phyloP scores from a whole-genome alignment of 2,113 vertebrate species.

The Myanophis thanlyinensis region DNA sequence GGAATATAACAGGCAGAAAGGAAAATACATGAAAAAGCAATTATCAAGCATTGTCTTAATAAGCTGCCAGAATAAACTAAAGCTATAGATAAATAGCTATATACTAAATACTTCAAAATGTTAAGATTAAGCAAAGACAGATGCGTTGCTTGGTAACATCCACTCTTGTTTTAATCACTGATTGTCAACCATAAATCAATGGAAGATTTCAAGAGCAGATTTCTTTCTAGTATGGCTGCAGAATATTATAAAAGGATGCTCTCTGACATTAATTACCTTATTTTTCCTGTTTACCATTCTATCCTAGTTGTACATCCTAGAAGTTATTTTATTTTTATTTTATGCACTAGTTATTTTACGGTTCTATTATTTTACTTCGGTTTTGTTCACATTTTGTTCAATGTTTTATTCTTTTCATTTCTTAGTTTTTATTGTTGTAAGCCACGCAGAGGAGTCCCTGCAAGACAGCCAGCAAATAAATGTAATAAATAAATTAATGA shows the following conservation, averaged over 20 bases:
- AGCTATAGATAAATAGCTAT: neutral
- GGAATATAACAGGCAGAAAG: neutral
- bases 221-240: neutral
- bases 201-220: neutral
- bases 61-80: slow-evolving; percentile 10
- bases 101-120: neutral
- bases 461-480: neutral
- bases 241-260: neutral
- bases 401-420: neutral
- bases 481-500: neutral
- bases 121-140: slow-evolving; percentile 19
- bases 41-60: neutral
- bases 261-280: neutral
- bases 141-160: neutral
- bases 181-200: slow-evolving; percentile 10
- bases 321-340: neutral
- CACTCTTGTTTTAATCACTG: slow-evolving; percentile 11
- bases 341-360: neutral
- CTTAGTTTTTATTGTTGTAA: neutral
- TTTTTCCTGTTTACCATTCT: neutral
- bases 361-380: neutral
- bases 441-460: neutral
- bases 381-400: neutral
- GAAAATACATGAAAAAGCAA: neutral
- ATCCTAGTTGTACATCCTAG: neutral